Conservation (phyloP, 2,888 invertebrate genomes). For the Scaptomyza cyrtandrae region DNA sequence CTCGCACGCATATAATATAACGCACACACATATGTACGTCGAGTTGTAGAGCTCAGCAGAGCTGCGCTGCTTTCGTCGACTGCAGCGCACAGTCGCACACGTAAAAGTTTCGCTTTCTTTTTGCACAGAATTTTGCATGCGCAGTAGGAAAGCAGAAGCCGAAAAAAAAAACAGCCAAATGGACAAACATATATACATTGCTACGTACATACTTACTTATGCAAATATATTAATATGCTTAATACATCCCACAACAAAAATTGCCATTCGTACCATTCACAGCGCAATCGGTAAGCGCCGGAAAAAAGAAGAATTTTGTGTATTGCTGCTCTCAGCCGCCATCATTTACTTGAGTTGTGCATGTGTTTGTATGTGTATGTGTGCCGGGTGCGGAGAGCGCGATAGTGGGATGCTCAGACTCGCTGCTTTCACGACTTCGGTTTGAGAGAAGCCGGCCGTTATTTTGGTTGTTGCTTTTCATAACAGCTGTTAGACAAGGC, state of each 20-base stretch:
- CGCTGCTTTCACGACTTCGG: constrained; percentile 28
- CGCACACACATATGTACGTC: constrained; percentile 3
- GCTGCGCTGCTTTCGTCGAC: constrained; percentile 22
- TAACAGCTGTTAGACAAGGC: constrained; percentile 71
- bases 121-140: constrained; percentile 79
- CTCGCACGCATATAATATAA: constrained; percentile 7
- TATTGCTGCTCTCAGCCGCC: constrained; percentile 17
- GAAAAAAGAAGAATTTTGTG: constrained; percentile 47
- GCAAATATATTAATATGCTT: constrained; percentile 30
- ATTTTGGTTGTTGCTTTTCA: constrained; percentile 16
- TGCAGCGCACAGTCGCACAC: constrained; percentile 34
- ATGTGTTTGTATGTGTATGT: constrained; percentile 6
- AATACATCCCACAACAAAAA: constrained; percentile 44
- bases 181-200: constrained; percentile 25
- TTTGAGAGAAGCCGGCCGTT: constrained; percentile 46
- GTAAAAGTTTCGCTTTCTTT: constrained; percentile 79
- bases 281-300: constrained; percentile 39
- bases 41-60: constrained; percentile 19
- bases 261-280: constrained; percentile 57
- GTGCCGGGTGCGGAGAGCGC: constrained; percentile 26
- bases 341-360: constrained; percentile 5
- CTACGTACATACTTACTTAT: constrained; percentile 10
- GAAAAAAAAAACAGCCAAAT: constrained; percentile 28
- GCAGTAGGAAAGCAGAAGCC: constrained; percentile 67
- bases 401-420: constrained; percentile 36